phyloP scores from a whole-genome alignment of 1,140 invertebrate species.

The Eriocheir sinensis region DNA sequence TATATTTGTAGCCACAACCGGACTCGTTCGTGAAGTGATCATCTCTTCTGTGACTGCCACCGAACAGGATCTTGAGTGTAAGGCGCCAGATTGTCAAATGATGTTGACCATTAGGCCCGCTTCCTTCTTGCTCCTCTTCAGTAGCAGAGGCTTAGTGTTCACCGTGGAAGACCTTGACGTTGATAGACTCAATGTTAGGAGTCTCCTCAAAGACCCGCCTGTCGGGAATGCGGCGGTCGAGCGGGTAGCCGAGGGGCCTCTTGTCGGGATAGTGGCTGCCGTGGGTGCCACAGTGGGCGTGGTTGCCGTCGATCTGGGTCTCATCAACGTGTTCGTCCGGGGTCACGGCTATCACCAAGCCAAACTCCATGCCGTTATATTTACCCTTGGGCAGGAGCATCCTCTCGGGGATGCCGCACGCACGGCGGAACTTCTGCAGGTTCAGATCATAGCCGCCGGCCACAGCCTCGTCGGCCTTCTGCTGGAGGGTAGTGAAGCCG shows the following conservation, averaged over 20 bases:
- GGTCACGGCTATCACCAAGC: conserved; percentile 82
- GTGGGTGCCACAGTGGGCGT: conserved; percentile 68
- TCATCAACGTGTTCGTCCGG: conserved; percentile 80
- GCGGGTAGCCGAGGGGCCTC: conserved; percentile 65
- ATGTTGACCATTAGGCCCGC: too few species aligned
- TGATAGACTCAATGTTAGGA: conserved; percentile 86
- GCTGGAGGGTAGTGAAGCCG: not conserved
- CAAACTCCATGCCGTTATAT: conserved; percentile 82
- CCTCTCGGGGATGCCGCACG: conserved; percentile 85
- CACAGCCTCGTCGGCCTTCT: conserved; percentile 32
- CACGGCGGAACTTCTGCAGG: conserved; percentile 81
- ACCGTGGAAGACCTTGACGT: conserved; percentile 82
- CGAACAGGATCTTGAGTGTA: too few species aligned
- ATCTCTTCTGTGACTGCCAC: too few species aligned
- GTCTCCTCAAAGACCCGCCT: conserved; percentile 81
- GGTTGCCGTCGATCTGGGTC: not conserved
- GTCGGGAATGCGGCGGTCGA: conserved; percentile 70
- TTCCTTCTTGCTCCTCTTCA: not conserved
- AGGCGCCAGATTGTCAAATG: too few species aligned
- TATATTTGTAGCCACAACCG: too few species aligned
- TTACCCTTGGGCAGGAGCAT: conserved; percentile 85
- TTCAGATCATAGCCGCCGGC: not conserved
- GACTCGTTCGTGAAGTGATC: too few species aligned
- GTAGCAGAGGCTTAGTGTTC: conserved; percentile 79
- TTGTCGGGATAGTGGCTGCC: conserved; percentile 57